Conservation (phyloP, 2,797 vertebrate species). For the Sebastes diploproa region DNA sequence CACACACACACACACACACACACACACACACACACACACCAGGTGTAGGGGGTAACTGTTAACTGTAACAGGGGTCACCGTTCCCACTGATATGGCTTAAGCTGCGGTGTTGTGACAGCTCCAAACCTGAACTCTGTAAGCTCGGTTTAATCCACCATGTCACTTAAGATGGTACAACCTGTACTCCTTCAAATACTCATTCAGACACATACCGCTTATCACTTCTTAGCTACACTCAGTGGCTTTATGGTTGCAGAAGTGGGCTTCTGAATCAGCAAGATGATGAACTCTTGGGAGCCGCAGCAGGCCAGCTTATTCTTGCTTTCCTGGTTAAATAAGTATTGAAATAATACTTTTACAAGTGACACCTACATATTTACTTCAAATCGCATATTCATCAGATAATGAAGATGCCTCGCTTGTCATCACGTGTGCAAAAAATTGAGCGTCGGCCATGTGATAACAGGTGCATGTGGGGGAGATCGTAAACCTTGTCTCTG, state of each 20-base stretch:
- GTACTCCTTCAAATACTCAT: slow-evolving; percentile 23
- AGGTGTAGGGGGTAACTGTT: background rate
- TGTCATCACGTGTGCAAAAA: background rate
- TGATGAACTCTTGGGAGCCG: background rate
- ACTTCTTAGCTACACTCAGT: slow-evolving; percentile 9
- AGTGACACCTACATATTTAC: background rate
- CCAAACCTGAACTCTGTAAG: slow-evolving; percentile 27
- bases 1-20: background rate
- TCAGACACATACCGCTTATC: slow-evolving; percentile 47
- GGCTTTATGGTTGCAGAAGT: slow-evolving; percentile 4
- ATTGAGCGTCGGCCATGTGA: background rate
- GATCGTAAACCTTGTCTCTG: background rate
- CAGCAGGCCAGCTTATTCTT: background rate
- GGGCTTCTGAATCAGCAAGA: background rate
- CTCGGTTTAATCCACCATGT: slow-evolving; percentile 9
- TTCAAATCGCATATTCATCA: background rate
- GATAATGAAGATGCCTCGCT: background rate
- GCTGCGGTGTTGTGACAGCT: slow-evolving; percentile 19
- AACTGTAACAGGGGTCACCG: slow-evolving; percentile 21
- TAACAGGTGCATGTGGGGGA: background rate
- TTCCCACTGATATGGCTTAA: slow-evolving; percentile 29
- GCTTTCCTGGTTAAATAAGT: no score
- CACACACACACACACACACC: background rate
- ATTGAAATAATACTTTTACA: background rate
- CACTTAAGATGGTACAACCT: slow-evolving; percentile 38